A percentile compares a stretch with the other conserved stretches of the same genome.
phyloP scores from a whole-genome alignment of 2,888 invertebrate genomes.

The Campoletis raptor region DNA sequence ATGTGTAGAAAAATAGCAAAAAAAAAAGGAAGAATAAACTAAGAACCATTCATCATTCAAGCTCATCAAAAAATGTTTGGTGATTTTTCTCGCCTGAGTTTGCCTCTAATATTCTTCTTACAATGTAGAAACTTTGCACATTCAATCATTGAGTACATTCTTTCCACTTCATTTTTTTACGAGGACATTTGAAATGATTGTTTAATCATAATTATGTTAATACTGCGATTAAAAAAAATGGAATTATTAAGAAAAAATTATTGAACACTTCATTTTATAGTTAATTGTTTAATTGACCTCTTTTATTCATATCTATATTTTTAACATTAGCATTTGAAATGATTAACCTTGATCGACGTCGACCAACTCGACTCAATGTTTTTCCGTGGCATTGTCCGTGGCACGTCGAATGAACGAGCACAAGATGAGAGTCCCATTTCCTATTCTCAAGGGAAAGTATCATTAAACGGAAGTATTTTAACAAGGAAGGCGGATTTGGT shows the following conservation, averaged over 20 bases:
- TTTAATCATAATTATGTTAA: not conserved
- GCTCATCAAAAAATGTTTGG: not conserved
- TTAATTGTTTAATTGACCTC: not conserved
- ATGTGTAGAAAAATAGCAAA: not conserved
- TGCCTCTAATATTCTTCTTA: not conserved
- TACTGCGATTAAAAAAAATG: not conserved
- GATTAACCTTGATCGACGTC: conserved; percentile 37
- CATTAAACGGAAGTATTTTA: conserved; percentile 30
- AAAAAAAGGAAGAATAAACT: conserved; percentile 10
- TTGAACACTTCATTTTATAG: not conserved
- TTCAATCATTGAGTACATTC: not conserved
- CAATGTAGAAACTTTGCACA: not conserved
- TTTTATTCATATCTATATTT: not conserved
- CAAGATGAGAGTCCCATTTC: conserved; percentile 27
- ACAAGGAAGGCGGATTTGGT: conserved; percentile 22
- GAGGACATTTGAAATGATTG: not conserved
- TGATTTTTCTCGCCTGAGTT: not conserved
- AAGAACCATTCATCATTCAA: conserved; percentile 2
- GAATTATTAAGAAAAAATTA: not conserved
- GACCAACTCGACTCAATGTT: conserved; percentile 31
- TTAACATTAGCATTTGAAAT: conserved; percentile 1
- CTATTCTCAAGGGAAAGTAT: not conserved
- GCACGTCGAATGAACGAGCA: conserved; percentile 30
- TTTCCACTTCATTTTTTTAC: not conserved
- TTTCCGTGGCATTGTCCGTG: conserved; percentile 53